phyloP scores from a whole-genome alignment of 2,113 vertebrate species.

The Salvelinus namaycush region DNA sequence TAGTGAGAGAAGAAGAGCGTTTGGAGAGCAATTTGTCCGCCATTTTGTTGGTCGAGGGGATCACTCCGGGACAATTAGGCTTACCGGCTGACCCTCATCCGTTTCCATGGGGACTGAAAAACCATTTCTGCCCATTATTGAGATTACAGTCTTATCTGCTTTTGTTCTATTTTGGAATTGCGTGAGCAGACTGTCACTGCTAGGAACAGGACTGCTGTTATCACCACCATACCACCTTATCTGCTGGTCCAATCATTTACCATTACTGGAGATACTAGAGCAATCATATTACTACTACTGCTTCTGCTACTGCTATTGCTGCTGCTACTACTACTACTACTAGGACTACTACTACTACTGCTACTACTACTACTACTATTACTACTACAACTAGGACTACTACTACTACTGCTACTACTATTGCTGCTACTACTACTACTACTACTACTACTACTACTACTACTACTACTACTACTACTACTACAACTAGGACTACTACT shows the following conservation, averaged over 20 bases:
- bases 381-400: not conserved
- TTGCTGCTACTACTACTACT: too few relatives aligned
- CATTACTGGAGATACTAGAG: not conserved
- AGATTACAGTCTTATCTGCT: constrained; percentile 69
- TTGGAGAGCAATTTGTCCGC: constrained; percentile 11
- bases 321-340: not conserved
- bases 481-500: not conserved
- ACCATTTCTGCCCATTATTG: constrained; percentile 60
- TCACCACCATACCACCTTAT: constrained; percentile 21
- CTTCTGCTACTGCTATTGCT: not conserved
- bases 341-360: not conserved
- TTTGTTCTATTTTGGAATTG: constrained; percentile 56
- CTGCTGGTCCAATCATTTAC: not conserved
- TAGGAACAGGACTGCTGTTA: not conserved
- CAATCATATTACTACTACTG: not conserved
- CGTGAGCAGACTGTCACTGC: constrained; percentile 29
- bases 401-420: too few relatives aligned
- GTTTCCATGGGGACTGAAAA: constrained; percentile 66
- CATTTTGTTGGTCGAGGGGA: constrained; percentile 34
- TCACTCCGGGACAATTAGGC: constrained; percentile 36
- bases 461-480: too few relatives aligned
- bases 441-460: too few relatives aligned
- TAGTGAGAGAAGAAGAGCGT: not conserved
- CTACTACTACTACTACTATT: not conserved
- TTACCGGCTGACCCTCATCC: constrained; percentile 57